These are phyloP conservation scores for Stegostoma tigrinum DNA, from an alignment of 2,113 vertebrate genomes.

Conservation along the genomic window DNA sequence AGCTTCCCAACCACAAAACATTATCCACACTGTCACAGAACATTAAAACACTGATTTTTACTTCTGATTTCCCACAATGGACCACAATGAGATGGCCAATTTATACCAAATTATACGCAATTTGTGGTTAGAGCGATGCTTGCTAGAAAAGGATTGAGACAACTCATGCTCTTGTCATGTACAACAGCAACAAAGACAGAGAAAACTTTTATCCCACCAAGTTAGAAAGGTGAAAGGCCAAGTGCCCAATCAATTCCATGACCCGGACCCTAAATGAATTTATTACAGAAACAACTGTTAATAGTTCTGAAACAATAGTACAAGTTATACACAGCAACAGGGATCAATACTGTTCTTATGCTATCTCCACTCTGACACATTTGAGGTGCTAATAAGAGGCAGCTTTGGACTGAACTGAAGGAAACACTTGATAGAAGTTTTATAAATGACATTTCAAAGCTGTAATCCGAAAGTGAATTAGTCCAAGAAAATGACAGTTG, in stretches of 20 bases:
- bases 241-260: conserved; percentile 7
- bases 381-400: not conserved
- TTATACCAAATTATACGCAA: not conserved
- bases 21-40: not conserved
- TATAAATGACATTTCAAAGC: not conserved
- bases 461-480: not conserved
- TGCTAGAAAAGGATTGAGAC: not conserved
- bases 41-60: not conserved
- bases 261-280: not conserved
- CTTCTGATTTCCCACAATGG: not conserved
- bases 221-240: not conserved
- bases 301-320: not conserved
- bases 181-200: not conserved
- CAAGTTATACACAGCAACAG: not conserved
- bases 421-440: not conserved
- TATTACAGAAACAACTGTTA: not conserved
- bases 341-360: not conserved
- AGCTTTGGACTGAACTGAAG: not conserved
- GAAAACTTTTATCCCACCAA: conserved; percentile 2
- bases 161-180: not conserved
- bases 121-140: not conserved
- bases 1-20: not conserved
- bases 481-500: not conserved
- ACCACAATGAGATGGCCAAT: not conserved
- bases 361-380: not conserved